A percentile compares a stretch with the other conserved stretches of the same genome.
phyloP scores from a whole-genome alignment of 2,888 invertebrate genomes.

The Thymelicus lineola region DNA sequence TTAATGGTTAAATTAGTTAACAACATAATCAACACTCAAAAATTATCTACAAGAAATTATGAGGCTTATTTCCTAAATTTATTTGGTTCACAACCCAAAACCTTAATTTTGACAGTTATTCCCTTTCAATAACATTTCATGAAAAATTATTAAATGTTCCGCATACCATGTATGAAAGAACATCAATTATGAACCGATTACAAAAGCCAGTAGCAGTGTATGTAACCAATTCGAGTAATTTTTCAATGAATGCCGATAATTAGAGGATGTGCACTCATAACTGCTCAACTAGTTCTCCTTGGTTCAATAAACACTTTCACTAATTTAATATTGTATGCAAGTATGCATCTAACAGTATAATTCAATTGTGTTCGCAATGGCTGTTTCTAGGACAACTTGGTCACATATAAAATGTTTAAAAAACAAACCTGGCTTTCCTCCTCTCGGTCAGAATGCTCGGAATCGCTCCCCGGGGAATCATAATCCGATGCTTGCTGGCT shows the following conservation, averaged over 20 bases:
- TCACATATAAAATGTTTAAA: neutral
- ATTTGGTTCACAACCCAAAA: no score
- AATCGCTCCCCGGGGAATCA: slow-evolving; percentile 80
- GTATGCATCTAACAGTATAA: slow-evolving; percentile 31
- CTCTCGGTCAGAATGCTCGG: slow-evolving; percentile 87
- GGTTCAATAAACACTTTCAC: slow-evolving; percentile 37
- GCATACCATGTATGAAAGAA: slow-evolving; percentile 9
- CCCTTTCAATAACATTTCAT: neutral
- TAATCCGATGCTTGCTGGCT: slow-evolving; percentile 76
- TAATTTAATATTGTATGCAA: slow-evolving; percentile 34
- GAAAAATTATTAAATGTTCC: slow-evolving; percentile 11
- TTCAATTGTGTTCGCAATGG: slow-evolving; percentile 28
- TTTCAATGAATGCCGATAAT: slow-evolving; percentile 32
- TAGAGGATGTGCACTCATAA: slow-evolving; percentile 35
- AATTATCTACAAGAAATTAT: no score
- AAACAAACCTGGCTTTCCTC: slow-evolving; percentile 88
- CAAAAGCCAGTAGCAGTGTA: slow-evolving; percentile 3
- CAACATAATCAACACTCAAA: no score
- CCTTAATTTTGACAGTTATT: no score
- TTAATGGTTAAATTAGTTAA: no score
- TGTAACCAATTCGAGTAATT: slow-evolving; percentile 25
- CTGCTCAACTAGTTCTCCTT: slow-evolving; percentile 32
- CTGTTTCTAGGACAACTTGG: slow-evolving; percentile 16
- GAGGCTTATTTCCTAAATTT: no score
- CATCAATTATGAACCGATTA: slow-evolving; percentile 25